Base-by-base conservation (phyloP, 2,888 invertebrate species). In the Nemurella pictetii region DNA sequence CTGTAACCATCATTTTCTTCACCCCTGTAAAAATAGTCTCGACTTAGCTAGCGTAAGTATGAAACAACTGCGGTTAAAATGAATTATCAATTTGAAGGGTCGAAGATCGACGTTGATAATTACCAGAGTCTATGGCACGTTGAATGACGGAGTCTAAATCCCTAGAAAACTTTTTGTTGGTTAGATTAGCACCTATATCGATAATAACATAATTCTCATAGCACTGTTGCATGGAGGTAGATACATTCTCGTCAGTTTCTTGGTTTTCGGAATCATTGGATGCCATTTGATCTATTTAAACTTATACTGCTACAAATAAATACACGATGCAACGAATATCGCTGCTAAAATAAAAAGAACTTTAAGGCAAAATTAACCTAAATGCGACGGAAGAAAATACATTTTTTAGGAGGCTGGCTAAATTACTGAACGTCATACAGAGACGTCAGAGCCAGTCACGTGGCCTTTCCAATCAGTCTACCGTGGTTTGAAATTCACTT, bases 1-100 rank as follows among this genome's bases (percentile, higher is more conserved):
- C 97, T 84, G 96, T 97, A 86, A 98, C 97, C 95, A 98, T 96
- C 86, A 98, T 96, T 91, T 98, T 98, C 90, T 96, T 96, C 89
- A 98, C 97, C 88, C 98, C 96, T 96, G 89, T 0, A 89, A 83
- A 85, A 27, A 78, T 5, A 26, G 28, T 74, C 0, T 5, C 35
- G 25, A 36, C 55, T 30, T 28, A 30, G 74, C 15, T 86, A 20
- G 15, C 9, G 12, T 20, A 55, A 55, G 20, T 12, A 55, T 55
- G n/a, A n/a, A n/a, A n/a, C n/a, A n/a, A n/a, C n/a, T n/a, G n/a
- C 12, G 55, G 9, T 55, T 20, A 55, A 32, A 32, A 5, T 12
- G 12, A 55, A 55, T 20, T 7, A 55, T 3, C 20, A 75, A 75
- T 75, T 75, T 1, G 55, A 36, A 36, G 55, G 15, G 75, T 75